Conservation (phyloP, 2,888 invertebrate genomes). For the Epinotia brunnichana region DNA sequence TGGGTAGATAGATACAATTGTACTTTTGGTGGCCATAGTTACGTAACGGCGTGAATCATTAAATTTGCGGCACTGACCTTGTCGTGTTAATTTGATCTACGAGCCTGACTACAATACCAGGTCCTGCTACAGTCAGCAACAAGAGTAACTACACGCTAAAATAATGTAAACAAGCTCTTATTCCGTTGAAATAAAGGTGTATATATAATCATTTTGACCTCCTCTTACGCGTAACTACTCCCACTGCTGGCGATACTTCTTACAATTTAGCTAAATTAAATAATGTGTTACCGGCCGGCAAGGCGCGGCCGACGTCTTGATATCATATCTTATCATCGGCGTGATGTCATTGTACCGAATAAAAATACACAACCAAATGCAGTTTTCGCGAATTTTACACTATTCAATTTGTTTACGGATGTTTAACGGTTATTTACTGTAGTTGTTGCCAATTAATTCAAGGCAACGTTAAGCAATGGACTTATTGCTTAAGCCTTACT, state of each 20-base stretch:
- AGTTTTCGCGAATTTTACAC: conserved; percentile 32
- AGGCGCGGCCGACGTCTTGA: conserved; percentile 63
- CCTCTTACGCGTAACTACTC: too few relatives aligned
- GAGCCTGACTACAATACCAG: conserved; percentile 6
- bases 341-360: conserved; percentile 69
- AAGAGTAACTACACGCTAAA: too few relatives aligned
- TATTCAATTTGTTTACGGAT: conserved; percentile 35
- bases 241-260: neutral
- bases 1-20: neutral
- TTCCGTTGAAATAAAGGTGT: too few relatives aligned
- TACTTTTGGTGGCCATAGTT: conserved; percentile 23
- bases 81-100: conserved; percentile 25
- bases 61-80: conserved; percentile 34
- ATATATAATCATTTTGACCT: too few relatives aligned
- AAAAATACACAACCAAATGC: conserved; percentile 54
- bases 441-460: conserved; percentile 38
- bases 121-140: neutral
- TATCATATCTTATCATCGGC: conserved; percentile 70
- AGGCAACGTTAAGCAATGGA: conserved; percentile 15
- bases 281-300: conserved; percentile 40
- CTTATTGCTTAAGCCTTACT: too few relatives aligned
- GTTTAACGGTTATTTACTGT: conserved; percentile 20
- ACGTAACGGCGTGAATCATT: conserved; percentile 30
- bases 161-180: too few relatives aligned
- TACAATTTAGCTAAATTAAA: conserved; percentile 32